Base-by-base conservation (phyloP, 2,888 invertebrate species). In the Rhabditoides inermis region DNA sequence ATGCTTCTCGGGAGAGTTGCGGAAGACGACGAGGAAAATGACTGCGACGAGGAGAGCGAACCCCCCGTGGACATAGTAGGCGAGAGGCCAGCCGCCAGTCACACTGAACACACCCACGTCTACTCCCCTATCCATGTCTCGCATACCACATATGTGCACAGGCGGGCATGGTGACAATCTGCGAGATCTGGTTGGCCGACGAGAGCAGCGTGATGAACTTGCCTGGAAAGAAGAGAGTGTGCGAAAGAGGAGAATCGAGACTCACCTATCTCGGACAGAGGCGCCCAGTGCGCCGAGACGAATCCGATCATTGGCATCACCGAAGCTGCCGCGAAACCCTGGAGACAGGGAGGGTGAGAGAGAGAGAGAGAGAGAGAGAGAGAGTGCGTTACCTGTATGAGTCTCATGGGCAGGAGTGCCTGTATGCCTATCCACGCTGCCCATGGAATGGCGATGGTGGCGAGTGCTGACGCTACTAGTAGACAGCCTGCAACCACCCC, bases 131-230 rank as follows among this genome's bases (percentile, higher is more conserved):
- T 23, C 28, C n/a, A 28, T 45, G 18, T 2, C 7, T 15, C 30
- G 41, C 49, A 42, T 25, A 58, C 58, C 67, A 67, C 15, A 67
- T 25, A 30, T 67, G 55, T 10, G 64, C 67, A n/a, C 62, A 55
- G 12, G 62, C 27, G 2, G 67, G 67, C 66, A 67, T 67, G 15
- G 63, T 64, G 32, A 67, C 28, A 22, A 67, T 67, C 50, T 67
- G 67, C 3, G 67, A 56, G 7, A 67, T 39, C 49, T 67, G 67
- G 15, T 55, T 55, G n/a, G 56, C 56, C 6, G 52, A 56, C 3
- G 66, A 64, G 15, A 67, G 51, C 26, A 60, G 47, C 15, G 67
- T 64, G 28, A 67, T 50, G 48, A 67, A 67, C n/a, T 62, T 61
- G 23, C 65, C 64, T 61, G 48, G 44, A 15, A 40, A 15, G 6